Conservation (phyloP, 2,113 vertebrate genomes). For the Coreoperca whiteheadi region DNA sequence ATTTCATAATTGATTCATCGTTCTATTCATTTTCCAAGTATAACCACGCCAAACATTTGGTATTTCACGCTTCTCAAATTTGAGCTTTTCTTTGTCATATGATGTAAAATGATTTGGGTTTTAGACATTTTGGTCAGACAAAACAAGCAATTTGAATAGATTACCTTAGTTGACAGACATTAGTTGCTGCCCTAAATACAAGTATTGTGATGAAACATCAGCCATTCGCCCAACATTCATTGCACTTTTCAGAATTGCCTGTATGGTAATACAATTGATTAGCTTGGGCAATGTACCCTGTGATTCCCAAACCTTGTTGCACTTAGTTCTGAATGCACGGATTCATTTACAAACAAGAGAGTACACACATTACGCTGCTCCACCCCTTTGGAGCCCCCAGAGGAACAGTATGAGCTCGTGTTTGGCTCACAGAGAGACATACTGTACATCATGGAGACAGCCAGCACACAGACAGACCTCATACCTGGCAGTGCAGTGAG, state of each 20-base stretch:
- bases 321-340: slow-evolving; percentile 29
- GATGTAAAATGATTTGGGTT: neutral
- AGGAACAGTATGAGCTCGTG: slow-evolving; percentile 51
- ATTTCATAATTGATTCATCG: neutral
- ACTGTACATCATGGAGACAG: slow-evolving; percentile 50
- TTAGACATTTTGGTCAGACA: neutral
- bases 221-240: neutral
- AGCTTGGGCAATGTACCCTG: neutral
- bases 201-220: neutral
- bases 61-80: neutral
- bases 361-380: slow-evolving; percentile 38
- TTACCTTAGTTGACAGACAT: neutral
- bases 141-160: neutral
- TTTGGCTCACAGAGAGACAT: slow-evolving; percentile 48
- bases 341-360: slow-evolving; percentile 46
- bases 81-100: neutral
- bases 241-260: neutral
- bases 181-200: neutral
- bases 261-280: neutral
- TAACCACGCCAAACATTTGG: neutral
- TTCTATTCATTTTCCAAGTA: neutral
- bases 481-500: slow-evolving; percentile 67
- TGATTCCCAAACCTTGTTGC: slow-evolving; percentile 13
- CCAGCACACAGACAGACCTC: slow-evolving; percentile 51
- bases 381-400: slow-evolving; percentile 24